These are phyloP conservation scores for Lophius piscatorius DNA, from an alignment of 2,113 vertebrate species.

Conservation along the genomic window DNA sequence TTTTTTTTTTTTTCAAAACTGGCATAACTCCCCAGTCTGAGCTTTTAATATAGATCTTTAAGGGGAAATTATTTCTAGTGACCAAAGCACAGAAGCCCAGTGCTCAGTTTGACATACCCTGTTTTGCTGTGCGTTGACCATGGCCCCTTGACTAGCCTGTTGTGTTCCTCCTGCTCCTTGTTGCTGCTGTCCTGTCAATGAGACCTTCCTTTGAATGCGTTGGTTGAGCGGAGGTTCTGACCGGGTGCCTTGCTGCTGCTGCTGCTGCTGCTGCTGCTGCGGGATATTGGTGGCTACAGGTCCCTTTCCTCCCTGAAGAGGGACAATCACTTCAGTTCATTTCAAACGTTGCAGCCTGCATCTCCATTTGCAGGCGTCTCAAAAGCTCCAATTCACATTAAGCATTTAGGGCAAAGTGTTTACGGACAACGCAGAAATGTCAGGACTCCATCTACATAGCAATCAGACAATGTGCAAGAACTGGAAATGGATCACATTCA, in stretches of 20 bases:
- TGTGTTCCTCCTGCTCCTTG: constrained; percentile 67
- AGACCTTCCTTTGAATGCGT: constrained; percentile 88
- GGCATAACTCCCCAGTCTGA: constrained; percentile 9
- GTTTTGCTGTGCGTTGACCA: constrained; percentile 80
- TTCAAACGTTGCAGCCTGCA: neutral
- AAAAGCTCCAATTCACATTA: constrained; percentile 4
- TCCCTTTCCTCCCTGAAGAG: constrained; percentile 83
- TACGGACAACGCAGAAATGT: constrained; percentile 7
- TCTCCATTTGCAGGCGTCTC: constrained; percentile 12
- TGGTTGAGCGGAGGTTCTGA: constrained; percentile 79
- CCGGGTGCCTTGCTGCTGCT: constrained; percentile 80
- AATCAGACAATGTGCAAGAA: constrained; percentile 38
- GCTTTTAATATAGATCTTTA: constrained; percentile 31
- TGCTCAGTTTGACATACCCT: constrained; percentile 65
- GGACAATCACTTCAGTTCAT: constrained; percentile 21
- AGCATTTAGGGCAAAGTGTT: constrained; percentile 9
- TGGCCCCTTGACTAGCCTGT: constrained; percentile 83
- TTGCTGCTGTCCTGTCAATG: constrained; percentile 80
- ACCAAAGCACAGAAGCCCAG: neutral
- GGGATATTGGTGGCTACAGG: constrained; percentile 75
- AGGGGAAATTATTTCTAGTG: constrained; percentile 12
- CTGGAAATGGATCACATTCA: constrained; percentile 44
- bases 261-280: constrained; percentile 81
- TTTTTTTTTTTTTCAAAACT: constrained; percentile 21
- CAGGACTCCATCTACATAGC: constrained; percentile 21